Conservation (phyloP, 2,888 invertebrate species). For the Eumerus sabulonum region DNA sequence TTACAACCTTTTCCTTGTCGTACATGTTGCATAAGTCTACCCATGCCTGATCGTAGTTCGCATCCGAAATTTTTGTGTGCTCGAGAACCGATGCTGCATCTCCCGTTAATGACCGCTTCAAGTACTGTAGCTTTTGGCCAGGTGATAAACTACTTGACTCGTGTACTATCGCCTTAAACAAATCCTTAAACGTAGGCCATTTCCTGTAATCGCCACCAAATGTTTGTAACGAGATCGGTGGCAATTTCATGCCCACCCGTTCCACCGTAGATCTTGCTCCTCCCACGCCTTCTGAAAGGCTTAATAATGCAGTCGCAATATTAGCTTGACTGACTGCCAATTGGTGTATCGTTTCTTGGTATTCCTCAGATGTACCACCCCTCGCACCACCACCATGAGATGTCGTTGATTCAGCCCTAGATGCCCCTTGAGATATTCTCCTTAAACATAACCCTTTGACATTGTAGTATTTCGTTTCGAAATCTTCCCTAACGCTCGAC, state of each 20-base stretch:
- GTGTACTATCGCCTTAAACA: constrained; percentile 11
- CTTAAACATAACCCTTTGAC: constrained; percentile 6
- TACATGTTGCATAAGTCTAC: background rate
- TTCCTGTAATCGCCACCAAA: constrained; percentile 6
- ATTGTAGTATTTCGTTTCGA: constrained; percentile 3
- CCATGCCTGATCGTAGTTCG: constrained; percentile 11
- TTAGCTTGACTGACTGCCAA: background rate
- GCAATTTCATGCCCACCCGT: background rate
- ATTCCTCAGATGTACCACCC: too few relatives aligned
- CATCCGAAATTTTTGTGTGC: constrained; percentile 1
- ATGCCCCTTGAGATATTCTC: background rate
- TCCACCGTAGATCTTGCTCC: background rate
- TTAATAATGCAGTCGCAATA: background rate
- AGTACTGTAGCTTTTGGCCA: constrained; percentile 11
- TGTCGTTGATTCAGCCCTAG: constrained; percentile 4
- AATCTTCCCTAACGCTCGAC: background rate
- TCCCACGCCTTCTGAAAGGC: background rate
- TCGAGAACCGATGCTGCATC: constrained; percentile 10
- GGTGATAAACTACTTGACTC: constrained; percentile 5
- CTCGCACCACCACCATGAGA: too few relatives aligned
- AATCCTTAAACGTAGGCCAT: too few relatives aligned
- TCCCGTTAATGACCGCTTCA: constrained; percentile 7
- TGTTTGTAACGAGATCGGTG: background rate
- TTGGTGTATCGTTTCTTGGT: background rate
- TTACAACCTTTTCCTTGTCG: constrained; percentile 7